Percentiles rank a stretch among this genome's conserved stretches.
Evolutionary conservation across 2,797 vertebrate species (phyloP).

Genomic region (Agapornis canus): DNA sequence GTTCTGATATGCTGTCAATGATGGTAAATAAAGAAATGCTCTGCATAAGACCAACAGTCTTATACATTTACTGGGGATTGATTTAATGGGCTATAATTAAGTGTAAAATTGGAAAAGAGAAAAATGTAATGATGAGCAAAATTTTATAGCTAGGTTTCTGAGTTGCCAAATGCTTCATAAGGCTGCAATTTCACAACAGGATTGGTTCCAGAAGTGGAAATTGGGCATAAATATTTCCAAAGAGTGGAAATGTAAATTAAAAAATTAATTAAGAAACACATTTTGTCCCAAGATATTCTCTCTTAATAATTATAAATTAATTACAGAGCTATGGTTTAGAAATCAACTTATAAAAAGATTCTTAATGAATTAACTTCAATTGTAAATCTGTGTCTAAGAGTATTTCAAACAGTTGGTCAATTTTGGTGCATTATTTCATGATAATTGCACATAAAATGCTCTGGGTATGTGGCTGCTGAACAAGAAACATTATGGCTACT

Average conservation of each 20-base stretch:
- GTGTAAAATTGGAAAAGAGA: constrained; percentile 40
- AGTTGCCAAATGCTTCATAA: constrained; percentile 48
- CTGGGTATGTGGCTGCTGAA: constrained; percentile 17
- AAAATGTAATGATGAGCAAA: constrained; percentile 41
- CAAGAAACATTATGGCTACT: background rate
- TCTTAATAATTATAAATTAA: constrained; percentile 27
- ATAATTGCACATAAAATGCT: constrained; percentile 57
- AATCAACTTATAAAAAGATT: constrained; percentile 17
- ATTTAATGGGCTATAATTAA: constrained; percentile 54
- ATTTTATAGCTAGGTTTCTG: constrained; percentile 28
- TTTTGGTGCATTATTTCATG: constrained; percentile 46
- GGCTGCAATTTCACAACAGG: constrained; percentile 35
- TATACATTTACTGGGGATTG: background rate
- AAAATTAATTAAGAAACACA: constrained; percentile 8
- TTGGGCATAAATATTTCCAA: constrained; percentile 35
- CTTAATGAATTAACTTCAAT: constrained; percentile 50
- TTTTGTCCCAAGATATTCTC: background rate
- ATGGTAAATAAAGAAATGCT: background rate
- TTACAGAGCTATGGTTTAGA: background rate
- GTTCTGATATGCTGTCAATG: background rate
- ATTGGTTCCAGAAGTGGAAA: constrained; percentile 42
- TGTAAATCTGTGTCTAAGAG: constrained; percentile 14
- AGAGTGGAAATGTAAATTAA: background rate
- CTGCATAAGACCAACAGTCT: background rate
- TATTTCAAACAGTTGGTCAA: constrained; percentile 63